Percentiles rank a stretch among this genome's conserved stretches.
These are phyloP conservation scores for Xanthorhoe spadicearia DNA, from an alignment of 2,888 invertebrate species.

Conservation along the genomic window DNA sequence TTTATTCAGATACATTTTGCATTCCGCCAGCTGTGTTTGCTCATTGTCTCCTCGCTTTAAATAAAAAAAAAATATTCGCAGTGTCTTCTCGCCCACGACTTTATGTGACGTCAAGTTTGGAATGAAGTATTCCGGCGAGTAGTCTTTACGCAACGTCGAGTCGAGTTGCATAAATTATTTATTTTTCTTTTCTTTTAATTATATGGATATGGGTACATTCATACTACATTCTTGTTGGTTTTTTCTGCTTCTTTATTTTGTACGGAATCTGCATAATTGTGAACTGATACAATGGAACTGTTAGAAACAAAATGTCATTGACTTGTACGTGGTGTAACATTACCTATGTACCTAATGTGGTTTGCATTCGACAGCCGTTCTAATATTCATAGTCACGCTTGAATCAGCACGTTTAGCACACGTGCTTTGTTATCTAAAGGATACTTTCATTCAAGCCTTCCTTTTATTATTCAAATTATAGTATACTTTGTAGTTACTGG, in stretches of 20 bases:
- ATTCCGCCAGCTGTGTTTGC: constrained; percentile 82
- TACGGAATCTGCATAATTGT: constrained; percentile 48
- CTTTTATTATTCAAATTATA: constrained; percentile 37
- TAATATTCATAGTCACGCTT: constrained; percentile 55
- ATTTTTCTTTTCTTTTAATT: constrained; percentile 73
- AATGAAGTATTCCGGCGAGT: constrained; percentile 75
- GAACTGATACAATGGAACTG: constrained; percentile 38
- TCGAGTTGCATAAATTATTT: constrained; percentile 78
- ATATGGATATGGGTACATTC: constrained; percentile 52
- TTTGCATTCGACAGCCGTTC: constrained; percentile 37
- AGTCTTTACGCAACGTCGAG: constrained; percentile 73
- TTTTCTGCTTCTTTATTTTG: constrained; percentile 38
- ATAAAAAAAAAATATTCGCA: constrained; percentile 75
- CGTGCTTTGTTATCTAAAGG: constrained; percentile 56
- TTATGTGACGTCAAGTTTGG: constrained; percentile 82
- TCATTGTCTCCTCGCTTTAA: constrained; percentile 81
- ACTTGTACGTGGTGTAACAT: constrained; percentile 38
- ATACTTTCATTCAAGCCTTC: constrained; percentile 45
- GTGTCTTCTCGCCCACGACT: constrained; percentile 78
- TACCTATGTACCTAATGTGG: constrained; percentile 11
- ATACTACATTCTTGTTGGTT: constrained; percentile 26
- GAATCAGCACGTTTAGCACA: constrained; percentile 54
- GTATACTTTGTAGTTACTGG: constrained; percentile 36
- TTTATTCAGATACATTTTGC: constrained; percentile 75
- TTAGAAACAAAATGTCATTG: constrained; percentile 49